phyloP scores from a whole-genome alignment of 2,797 vertebrate genomes.

The Halcyon smyrnensis region DNA sequence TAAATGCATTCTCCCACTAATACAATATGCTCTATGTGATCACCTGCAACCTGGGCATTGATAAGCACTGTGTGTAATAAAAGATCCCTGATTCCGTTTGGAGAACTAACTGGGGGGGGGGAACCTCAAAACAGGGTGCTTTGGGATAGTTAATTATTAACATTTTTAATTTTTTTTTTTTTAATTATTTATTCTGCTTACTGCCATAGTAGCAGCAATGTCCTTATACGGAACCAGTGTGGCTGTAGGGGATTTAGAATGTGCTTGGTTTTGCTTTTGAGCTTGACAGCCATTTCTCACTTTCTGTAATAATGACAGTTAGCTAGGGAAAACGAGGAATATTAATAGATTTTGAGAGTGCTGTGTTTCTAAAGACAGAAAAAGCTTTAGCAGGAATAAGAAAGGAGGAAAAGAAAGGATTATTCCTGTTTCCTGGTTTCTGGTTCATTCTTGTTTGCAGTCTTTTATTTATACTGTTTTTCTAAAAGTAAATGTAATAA shows the following conservation, averaged over 20 bases:
- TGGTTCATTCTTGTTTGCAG: slow-evolving; percentile 37
- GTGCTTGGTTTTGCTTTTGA: slow-evolving; percentile 56
- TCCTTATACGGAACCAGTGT: slow-evolving; percentile 49
- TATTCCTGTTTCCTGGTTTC: slow-evolving; percentile 47
- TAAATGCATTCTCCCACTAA: neutral
- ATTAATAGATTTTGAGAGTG: slow-evolving; percentile 64
- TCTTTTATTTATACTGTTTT: slow-evolving; percentile 64
- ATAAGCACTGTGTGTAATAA: neutral
- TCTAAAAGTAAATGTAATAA: slow-evolving; percentile 67
- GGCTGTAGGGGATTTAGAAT: slow-evolving; percentile 64
- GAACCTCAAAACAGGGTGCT: neutral
- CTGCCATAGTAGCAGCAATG: slow-evolving; percentile 20
- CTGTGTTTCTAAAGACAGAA: slow-evolving; percentile 44
- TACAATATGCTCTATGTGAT: neutral
- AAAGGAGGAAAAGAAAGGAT: neutral
- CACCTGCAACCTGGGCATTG: neutral
- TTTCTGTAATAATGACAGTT: slow-evolving; percentile 65
- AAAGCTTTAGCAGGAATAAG: slow-evolving; percentile 15
- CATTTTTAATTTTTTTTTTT: slow-evolving; percentile 63
- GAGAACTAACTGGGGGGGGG: neutral
- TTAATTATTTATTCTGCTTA: slow-evolving; percentile 68
- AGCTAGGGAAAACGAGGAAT: slow-evolving; percentile 64
- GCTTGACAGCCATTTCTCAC: slow-evolving; percentile 67
- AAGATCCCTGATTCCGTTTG: neutral
- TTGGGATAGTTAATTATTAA: slow-evolving; percentile 70